These are phyloP conservation scores for Leucozona laternaria DNA, from an alignment of 2,888 invertebrate species.

Conservation along the genomic window DNA sequence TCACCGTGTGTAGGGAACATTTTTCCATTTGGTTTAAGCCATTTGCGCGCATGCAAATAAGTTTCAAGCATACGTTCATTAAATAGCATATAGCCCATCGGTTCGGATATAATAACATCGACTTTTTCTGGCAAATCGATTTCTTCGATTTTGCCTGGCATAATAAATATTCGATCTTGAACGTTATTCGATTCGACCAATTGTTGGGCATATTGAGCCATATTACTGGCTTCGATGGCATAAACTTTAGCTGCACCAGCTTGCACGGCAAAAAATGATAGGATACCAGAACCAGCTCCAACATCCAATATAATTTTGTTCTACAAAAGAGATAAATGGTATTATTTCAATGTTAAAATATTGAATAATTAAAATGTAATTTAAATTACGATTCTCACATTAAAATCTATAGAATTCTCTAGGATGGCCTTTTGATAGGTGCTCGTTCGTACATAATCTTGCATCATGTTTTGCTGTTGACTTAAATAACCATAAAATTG, in stretches of 20 bases:
- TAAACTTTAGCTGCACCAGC: constrained; percentile 98
- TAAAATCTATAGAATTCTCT: constrained; percentile 96
- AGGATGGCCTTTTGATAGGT: constrained; percentile 99
- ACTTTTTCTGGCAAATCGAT: constrained; percentile 97
- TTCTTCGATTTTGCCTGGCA: constrained; percentile 99
- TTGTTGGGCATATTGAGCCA: constrained; percentile 97
- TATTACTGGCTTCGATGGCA: constrained; percentile 99
- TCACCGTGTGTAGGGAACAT: constrained; percentile 99
- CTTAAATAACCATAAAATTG: constrained; percentile 99
- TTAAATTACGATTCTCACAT: constrained; percentile 81
- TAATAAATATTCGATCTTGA: constrained; percentile 93
- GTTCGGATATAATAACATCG: constrained; percentile 99
- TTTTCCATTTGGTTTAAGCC: constrained; percentile 95
- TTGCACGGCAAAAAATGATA: constrained; percentile 99
- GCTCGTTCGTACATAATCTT: constrained; percentile 98
- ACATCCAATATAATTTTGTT: constrained; percentile 98
- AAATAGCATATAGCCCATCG: constrained; percentile 99
- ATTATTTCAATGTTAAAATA: background rate
- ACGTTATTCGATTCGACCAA: constrained; percentile 95
- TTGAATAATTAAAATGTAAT: background rate
- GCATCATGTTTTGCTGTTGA: constrained; percentile 99
- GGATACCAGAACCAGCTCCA: constrained; percentile 98
- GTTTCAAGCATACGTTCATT: constrained; percentile 99
- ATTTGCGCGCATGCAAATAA: constrained; percentile 99
- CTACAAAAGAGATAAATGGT: constrained; percentile 80